Conservation (phyloP, 2,888 invertebrate species). For the Seira ritae region DNA sequence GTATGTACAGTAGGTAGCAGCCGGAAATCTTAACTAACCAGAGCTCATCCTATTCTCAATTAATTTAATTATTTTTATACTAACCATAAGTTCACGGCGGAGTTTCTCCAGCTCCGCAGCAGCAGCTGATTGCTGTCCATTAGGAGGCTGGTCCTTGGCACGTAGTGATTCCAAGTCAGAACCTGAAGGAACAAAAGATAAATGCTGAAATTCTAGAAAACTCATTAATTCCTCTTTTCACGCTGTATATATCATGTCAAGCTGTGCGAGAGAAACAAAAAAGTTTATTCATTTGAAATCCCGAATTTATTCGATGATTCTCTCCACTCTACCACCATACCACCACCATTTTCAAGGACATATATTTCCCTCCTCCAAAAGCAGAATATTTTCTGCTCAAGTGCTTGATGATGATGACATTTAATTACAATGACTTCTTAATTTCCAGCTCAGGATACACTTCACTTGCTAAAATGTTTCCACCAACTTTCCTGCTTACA, state of each 20-base stretch:
- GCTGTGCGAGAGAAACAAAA: background rate
- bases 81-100: slow-evolving; percentile 93
- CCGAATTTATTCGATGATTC: background rate
- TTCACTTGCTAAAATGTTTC: too few species aligned
- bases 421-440: background rate
- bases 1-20: too few species aligned
- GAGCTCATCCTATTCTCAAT: too few species aligned
- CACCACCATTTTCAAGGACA: background rate
- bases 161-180: slow-evolving; percentile 97
- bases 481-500: too few species aligned
- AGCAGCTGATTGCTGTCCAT: slow-evolving; percentile 80
- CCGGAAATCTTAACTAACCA: too few species aligned
- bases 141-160: slow-evolving; percentile 77
- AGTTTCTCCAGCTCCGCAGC: slow-evolving; percentile 94
- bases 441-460: background rate
- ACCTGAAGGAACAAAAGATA: slow-evolving; percentile 78
- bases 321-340: too few species aligned
- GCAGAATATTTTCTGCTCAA: background rate
- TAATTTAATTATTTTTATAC: slow-evolving; percentile 73
- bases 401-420: background rate
- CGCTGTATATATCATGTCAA: background rate
- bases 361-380: background rate
- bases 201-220: slow-evolving; percentile 19
- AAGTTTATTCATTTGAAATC: slow-evolving; percentile 26
- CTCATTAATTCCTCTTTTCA: slow-evolving; percentile 30